Evolutionary conservation across 2,113 vertebrate genomes (phyloP), one percentile per base, ranked within the genome.

Genomic region (human): DNA sequence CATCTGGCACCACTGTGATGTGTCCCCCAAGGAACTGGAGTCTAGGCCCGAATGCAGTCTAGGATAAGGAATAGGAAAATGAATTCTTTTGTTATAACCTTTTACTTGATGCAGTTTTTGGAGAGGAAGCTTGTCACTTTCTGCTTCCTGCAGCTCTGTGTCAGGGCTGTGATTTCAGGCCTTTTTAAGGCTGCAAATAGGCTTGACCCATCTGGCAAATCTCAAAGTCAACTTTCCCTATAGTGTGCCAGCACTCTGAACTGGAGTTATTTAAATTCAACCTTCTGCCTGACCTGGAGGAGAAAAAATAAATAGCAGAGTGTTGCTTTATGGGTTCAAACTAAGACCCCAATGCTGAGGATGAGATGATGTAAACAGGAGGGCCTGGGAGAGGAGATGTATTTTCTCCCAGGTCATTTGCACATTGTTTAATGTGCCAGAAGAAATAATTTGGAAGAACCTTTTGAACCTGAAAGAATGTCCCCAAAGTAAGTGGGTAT

Each of bases 141-240:
- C 59, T 75, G 27, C 57, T 91, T 75, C n/a, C 70, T 70, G 70
- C 10, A 27, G 82, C 82, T 91, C 92, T 66, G 17, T 10, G 18
- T 82, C 87, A 59, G 48, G 59, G 45, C 78, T 27, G 13, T 61
- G 97, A 95, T 78, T 94, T 68, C 22, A 43, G 78, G 48, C 78
- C 90, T 92, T 96, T 91, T 83, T 38, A 76, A 73, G 57, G 50
- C 70, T 55, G 32, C 76, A 85, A 59, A 95, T 55, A 92, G 90
- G 59, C 32, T 87, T 85, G 90, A 59, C 59, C 84, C 27, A 83
- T 38, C 78, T 70, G 84, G 43, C 30, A 40, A 73, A 96, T 90
- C 88, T 89, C 81, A 55, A 80, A 90, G 94, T 68, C 68, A 76
- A 43, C 50, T 18, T 83, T 84, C 61, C 20, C 32, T 45, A 9